These are phyloP conservation scores for Apteryx owenii DNA, from an alignment of 2,113 vertebrate species.

Conservation along the genomic window DNA sequence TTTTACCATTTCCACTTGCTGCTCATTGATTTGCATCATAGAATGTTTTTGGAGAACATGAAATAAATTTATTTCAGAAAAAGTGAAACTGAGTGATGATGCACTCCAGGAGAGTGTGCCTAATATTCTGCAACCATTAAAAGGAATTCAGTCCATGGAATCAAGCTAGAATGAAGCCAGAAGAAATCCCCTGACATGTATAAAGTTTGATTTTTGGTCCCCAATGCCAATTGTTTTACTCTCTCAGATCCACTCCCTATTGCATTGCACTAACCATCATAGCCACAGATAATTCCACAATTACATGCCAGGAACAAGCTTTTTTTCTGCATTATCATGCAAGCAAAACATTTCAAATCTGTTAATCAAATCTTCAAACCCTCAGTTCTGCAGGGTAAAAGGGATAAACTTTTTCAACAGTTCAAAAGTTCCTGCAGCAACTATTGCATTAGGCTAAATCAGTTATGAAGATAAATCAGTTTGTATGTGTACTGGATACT, in stretches of 20 bases:
- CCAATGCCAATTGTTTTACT: fast-evolving
- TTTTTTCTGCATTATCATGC: background rate
- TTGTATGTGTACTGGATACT: background rate
- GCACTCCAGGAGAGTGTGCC: background rate
- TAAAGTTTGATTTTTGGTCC: background rate
- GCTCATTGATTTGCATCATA: background rate
- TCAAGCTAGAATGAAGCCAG: background rate
- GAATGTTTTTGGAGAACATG: background rate
- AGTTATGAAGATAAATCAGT: background rate
- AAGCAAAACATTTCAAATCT: background rate
- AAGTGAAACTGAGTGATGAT: background rate
- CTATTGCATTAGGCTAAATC: background rate
- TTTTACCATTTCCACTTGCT: background rate
- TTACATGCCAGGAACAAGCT: fast-evolving
- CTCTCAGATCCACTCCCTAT: background rate
- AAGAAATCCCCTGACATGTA: fast-evolving
- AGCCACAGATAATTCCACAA: background rate
- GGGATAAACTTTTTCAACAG: background rate
- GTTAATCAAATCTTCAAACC: background rate
- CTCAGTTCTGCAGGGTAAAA: too few species aligned
- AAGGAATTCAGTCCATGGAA: background rate
- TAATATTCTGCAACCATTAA: background rate
- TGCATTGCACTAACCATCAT: background rate
- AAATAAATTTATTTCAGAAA: background rate
- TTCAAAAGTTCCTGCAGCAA: background rate